phyloP scores from a whole-genome alignment of 2,113 vertebrate species.

The Thermophis baileyi region DNA sequence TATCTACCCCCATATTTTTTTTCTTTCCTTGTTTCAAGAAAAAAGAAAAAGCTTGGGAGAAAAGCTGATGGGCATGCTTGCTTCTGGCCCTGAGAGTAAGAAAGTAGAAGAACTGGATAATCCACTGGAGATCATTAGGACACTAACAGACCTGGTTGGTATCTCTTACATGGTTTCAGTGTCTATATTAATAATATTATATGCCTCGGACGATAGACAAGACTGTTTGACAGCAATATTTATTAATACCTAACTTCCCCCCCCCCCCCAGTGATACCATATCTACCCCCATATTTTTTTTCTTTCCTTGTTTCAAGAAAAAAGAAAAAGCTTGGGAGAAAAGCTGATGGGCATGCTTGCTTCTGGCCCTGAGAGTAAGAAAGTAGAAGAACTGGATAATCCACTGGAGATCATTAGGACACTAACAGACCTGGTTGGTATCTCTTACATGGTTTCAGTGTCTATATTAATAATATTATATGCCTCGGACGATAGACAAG shows the following conservation, averaged over 20 bases:
- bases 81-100: conserved; percentile 63
- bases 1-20: neutral
- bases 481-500: neutral
- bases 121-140: conserved; percentile 73
- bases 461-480: neutral
- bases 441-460: neutral
- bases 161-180: neutral
- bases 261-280: no score
- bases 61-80: conserved; percentile 71
- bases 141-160: conserved; percentile 84
- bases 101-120: conserved; percentile 59
- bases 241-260: no score
- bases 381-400: conserved; percentile 56
- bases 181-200: neutral
- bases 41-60: conserved; percentile 66
- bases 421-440: conserved; percentile 84
- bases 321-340: conserved; percentile 66
- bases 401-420: conserved; percentile 74
- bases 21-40: conserved; percentile 25
- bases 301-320: conserved; percentile 30
- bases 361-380: conserved; percentile 63
- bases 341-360: conserved; percentile 71
- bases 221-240: neutral
- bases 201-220: neutral
- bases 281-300: neutral